Conservation (phyloP, 2,113 vertebrate species). For the Silurus meridionalis region DNA sequence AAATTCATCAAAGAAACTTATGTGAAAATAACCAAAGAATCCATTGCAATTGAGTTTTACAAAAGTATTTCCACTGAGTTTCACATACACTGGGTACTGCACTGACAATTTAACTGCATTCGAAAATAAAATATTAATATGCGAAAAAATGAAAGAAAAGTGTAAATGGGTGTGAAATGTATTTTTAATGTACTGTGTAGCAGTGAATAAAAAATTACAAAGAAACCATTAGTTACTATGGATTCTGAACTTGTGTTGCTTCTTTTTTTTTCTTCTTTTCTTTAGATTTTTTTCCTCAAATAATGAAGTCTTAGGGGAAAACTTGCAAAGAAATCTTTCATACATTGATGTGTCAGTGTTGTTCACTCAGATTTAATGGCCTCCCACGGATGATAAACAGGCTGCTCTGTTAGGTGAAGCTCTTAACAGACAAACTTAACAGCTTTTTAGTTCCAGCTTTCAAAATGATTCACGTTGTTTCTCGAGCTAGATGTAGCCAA, state of each 20-base stretch:
- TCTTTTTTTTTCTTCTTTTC: neutral
- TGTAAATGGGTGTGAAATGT: neutral
- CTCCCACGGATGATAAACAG: constrained; percentile 2
- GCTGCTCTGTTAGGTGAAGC: neutral
- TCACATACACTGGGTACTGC: neutral
- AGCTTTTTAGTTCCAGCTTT: neutral
- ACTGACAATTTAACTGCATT: too few relatives aligned
- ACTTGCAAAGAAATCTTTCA: neutral
- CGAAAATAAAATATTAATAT: neutral
- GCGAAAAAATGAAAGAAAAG: too few relatives aligned
- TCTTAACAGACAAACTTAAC: neutral
- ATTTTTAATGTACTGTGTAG: neutral
- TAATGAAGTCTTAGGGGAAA: neutral
- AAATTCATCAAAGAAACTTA: neutral
- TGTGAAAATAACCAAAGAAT: neutral
- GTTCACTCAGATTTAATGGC: neutral
- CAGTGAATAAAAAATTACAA: neutral
- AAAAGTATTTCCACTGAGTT: neutral
- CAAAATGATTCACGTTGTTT: neutral
- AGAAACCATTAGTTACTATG: neutral
- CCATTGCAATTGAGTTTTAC: neutral
- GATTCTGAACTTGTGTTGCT: neutral
- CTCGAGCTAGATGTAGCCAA: neutral
- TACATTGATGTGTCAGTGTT: neutral
- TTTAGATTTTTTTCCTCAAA: neutral